Base-by-base conservation (phyloP, 2,113 vertebrate species). In the Rallus limicola region DNA sequence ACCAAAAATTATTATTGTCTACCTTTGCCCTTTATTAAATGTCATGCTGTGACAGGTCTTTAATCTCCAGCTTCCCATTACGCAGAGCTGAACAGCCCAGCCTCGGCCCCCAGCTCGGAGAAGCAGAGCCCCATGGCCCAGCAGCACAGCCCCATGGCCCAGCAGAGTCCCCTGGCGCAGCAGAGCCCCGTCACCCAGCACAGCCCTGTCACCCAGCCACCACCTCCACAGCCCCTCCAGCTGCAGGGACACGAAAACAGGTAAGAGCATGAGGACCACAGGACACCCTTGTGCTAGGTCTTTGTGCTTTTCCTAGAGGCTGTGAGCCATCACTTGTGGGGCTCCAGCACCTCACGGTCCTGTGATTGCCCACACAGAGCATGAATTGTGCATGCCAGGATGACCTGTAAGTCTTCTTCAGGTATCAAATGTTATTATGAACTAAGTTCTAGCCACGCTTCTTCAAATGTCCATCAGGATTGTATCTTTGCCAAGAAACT, bases 61-160 rank as follows among this genome's bases (percentile, higher is more conserved):
- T 96, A 86, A 63, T 34, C 94, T 96, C 93, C 93, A 56, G 42
- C 65, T 92, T 95, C 74, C 94, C 67, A 1, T 74, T 40, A 4
- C 9, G 3, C 98, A 99, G 99, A 99, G 97, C 96, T 99, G 91
- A 99, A 98, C 98, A 99, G 99, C 88, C 99, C 99, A 9, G 98
- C 99, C 7, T 99, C 99, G 0, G 99, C 98, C 2, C 98, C 99
- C 90, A 98, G 98, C 97, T 99, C 99, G 0, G 99, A 99, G 98
- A 99, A 99, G 97, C 99, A 99, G 97, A 99, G 99, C 97, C 99
- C 99, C 56, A 89, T 99, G 98, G 98, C 99, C 42, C 99, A 99
- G 93, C 99, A 98, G 96, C 98, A 98, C 97, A 99, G 98, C 89
- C 98, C 98, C 12, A 85, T 98, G 96, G 95, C 96, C 83, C 98